phyloP scores from a whole-genome alignment of 2,888 invertebrate genomes.

The Apeira syringaria region DNA sequence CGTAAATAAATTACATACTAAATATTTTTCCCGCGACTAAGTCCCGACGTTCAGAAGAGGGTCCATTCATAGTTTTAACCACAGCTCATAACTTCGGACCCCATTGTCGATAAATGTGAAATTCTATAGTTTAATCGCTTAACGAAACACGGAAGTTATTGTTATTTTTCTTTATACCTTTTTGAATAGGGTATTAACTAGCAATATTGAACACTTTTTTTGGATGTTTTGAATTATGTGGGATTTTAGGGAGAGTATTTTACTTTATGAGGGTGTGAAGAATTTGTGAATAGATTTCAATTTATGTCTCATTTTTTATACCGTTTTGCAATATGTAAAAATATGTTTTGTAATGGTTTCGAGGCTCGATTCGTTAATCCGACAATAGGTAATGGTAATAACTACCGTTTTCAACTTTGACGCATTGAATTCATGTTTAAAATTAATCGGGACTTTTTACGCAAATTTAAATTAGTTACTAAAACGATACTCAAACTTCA shows the following conservation, averaged over 20 bases:
- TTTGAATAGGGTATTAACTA: conserved; percentile 29
- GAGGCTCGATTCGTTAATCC: too few relatives aligned
- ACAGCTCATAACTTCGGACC: background rate
- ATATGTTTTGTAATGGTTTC: too few relatives aligned
- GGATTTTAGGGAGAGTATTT: conserved; percentile 20
- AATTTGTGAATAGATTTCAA: conserved; percentile 12
- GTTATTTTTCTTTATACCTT: conserved; percentile 18
- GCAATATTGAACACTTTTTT: conserved; percentile 25
- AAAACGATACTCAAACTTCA: too few relatives aligned
- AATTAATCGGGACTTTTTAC: too few relatives aligned
- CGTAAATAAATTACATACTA: too few relatives aligned
- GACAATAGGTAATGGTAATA: too few relatives aligned
- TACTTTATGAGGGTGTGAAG: conserved; percentile 24
- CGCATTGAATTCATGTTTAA: too few relatives aligned
- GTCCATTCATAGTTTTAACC: background rate
- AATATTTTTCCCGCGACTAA: too few relatives aligned
- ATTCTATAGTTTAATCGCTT: conserved; percentile 1
- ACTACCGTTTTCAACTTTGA: too few relatives aligned
- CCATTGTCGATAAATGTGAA: background rate
- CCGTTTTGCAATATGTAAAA: background rate
- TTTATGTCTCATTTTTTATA: background rate
- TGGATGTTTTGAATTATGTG: conserved; percentile 20
- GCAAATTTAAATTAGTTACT: too few relatives aligned
- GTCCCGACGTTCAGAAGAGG: too few relatives aligned
- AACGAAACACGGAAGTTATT: conserved; percentile 28